Evolutionary conservation across 2,797 vertebrate species (phyloP), one percentile per base, ranked within the genome.

Genomic region (Onychomys leucogaster): DNA sequence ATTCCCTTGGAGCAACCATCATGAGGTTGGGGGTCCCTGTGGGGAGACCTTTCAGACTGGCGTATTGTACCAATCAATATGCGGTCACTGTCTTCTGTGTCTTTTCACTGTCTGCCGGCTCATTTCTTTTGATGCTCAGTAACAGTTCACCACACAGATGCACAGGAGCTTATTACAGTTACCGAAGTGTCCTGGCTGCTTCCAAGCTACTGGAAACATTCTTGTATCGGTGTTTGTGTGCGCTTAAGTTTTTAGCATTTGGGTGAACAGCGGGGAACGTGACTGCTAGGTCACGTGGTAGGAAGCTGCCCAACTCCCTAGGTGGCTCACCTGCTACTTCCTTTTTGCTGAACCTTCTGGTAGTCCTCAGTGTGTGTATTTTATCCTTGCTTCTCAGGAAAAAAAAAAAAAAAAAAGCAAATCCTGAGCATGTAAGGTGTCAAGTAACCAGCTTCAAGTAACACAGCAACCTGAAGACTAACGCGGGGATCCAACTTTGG

Each of bases 351-450:
- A 37, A 77, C 57, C 52, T 77, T 92, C n/a, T 16, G 69, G 61
- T 5, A 61, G 46, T 5, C 12, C 32, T 88, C 69, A 37, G 55
- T 61, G 27, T 92, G 41, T 14, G 5, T 10, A 82, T 57, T 90
- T 96, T 77, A 94, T 13, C 43, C 10, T n/a, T 81, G 73, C 61
- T n/a, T 57, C 41, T 91, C 41, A 8, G 32, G 91, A 61, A 94
- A 88, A 41, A 16, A 13, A 43, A 27, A 27, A 43, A 43, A 27
- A 63, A 29, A 23, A 94, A 69, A 93, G 67, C 19, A 16, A 57
- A 76, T 75, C 49, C 25, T 46, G 61, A 96, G 37, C 46, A 3
- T 73, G 63, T 57, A 87, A 27, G 85, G 95, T n/a, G 43, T 86
- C 94, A 78, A 63, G 25, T 61, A 55, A 87, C 21, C 52, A 91